Conservation (phyloP, 2,797 vertebrate genomes). For the Lacerta agilis region DNA sequence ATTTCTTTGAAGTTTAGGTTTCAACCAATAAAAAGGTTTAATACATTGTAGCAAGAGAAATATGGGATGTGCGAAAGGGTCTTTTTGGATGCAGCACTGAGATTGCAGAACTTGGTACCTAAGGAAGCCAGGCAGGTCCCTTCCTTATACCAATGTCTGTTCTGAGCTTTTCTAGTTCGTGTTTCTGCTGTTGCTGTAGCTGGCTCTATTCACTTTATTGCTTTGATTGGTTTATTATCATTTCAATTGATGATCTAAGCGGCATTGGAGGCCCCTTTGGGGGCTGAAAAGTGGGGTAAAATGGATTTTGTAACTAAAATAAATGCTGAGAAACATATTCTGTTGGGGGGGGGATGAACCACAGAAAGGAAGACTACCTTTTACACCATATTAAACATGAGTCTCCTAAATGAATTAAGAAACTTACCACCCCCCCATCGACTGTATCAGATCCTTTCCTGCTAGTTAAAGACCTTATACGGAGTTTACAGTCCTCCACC, state of each 20-base stretch:
- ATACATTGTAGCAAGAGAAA: background rate
- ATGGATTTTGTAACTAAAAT: background rate
- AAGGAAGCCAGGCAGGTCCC: background rate
- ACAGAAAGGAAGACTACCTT: conserved; percentile 18
- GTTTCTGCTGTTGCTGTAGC: background rate
- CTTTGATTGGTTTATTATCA: background rate
- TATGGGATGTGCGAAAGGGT: background rate
- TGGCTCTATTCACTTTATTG: background rate
- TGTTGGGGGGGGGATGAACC: background rate
- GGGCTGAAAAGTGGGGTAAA: background rate
- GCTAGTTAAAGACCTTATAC: conserved; percentile 22
- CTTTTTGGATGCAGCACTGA: background rate
- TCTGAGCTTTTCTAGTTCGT: background rate
- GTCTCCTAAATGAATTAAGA: background rate
- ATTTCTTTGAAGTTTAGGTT: background rate
- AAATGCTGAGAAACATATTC: background rate
- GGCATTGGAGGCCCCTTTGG: background rate
- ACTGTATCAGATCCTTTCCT: background rate
- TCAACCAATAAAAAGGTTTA: background rate
- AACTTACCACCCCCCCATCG: background rate
- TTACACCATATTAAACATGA: background rate
- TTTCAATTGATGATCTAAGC: background rate
- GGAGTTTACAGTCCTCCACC: background rate
- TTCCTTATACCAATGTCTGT: background rate
- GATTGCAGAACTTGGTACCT: background rate